Evolutionary conservation across 2,797 vertebrate genomes (phyloP).

Genomic region (Spinibarbus caldwelli): DNA sequence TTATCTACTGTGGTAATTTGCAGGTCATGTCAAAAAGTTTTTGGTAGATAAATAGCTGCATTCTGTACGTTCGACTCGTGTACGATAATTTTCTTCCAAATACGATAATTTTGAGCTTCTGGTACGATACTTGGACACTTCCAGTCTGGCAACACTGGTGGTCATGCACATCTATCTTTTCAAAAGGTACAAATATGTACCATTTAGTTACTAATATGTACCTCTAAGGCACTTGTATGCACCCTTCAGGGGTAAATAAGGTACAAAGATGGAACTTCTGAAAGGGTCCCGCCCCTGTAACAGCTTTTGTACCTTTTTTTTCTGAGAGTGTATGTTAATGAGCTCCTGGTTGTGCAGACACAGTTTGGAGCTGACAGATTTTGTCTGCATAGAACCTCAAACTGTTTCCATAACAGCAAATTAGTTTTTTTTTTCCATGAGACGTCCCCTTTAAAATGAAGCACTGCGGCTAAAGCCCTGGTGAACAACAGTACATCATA

Average conservation of each 20-base stretch:
- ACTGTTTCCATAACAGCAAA: constrained; percentile 15
- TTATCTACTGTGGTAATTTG: too few species aligned
- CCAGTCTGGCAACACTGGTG: too few species aligned
- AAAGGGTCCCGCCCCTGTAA: neutral
- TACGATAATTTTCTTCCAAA: too few species aligned
- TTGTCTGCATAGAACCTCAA: neutral
- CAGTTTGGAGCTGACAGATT: neutral
- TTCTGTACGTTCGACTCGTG: too few species aligned
- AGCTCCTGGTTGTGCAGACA: neutral
- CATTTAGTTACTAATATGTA: neutral
- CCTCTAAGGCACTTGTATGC: neutral
- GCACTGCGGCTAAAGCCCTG: constrained; percentile 5
- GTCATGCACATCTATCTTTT: too few species aligned
- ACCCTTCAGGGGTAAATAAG: neutral
- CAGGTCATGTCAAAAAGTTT: too few species aligned
- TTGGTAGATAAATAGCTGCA: too few species aligned
- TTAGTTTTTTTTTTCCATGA: neutral
- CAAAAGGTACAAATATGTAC: too few species aligned
- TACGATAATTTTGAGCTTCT: too few species aligned
- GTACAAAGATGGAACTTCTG: neutral
- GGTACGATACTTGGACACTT: too few species aligned
- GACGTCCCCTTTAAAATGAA: constrained; percentile 9
- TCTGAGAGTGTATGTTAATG: neutral
- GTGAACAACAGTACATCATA: constrained; percentile 30
- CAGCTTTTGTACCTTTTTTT: neutral